Base-by-base conservation (phyloP, 2,113 vertebrate species). In the Sturnira hondurensis region DNA sequence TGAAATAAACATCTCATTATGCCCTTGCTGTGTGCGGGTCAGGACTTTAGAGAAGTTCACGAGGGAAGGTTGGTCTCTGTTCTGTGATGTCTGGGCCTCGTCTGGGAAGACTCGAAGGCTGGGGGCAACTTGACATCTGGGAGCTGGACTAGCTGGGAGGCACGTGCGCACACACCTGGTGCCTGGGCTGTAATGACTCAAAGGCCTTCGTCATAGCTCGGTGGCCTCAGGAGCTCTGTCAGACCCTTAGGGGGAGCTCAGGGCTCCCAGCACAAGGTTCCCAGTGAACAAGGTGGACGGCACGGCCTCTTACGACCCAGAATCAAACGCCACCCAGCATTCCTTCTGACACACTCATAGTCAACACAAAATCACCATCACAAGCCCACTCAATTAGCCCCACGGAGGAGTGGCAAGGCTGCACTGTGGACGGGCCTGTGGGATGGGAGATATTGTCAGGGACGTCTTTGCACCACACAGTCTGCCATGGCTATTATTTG, bases 341-440 rank as follows among this genome's bases (percentile, higher is more conserved):
- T n/a, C 77, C 52, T 54, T 38, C n/a, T 26, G n/a, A 22, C 20
- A 0, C 15, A 54, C n/a, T 56, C 77, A 28, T 10, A n/a, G 43
- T 47, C 7, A 0, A 76, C 73, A 78, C 45, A 50, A 33, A n/a
- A 13, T 17, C 36, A 45, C 41, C 65, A 47, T 84, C 58, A 65
- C 31, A 15, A 33, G 58, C 81, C 19, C 38, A n/a, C 54, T 41
- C 31, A 63, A 2, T 16, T 45, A 38, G 26, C 41, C 33, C 65
- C 45, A n/a, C 1, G 9, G 14, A 74, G 31, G 15, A 45, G 15
- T 4, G 86, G 33, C 71, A 50, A 14, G 73, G 4, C 24, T 20
- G 17, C 19, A 8, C 2, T 5, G 0, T 14, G 4, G 1, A 26
- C 45, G 17, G 52, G 31, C 70, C 6, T 28, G 33, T 4, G 43